These are phyloP conservation scores for Rhopalosiphum maidis DNA, from an alignment of 1,140 invertebrate genomes.

Conservation along the genomic window DNA sequence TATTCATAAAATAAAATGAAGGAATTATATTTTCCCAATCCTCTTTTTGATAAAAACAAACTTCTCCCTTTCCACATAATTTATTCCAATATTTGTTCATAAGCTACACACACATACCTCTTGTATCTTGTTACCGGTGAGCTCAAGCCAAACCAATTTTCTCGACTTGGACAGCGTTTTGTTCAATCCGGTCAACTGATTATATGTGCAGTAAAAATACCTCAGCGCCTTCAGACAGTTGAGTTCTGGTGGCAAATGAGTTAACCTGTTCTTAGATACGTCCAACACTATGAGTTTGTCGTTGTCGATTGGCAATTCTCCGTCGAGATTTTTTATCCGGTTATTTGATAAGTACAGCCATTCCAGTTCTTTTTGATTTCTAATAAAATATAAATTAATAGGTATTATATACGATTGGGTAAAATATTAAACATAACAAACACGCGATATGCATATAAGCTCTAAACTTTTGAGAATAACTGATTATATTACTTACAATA, in stretches of 20 bases:
- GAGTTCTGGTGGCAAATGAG: slow-evolving; percentile 73
- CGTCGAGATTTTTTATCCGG: slow-evolving; percentile 74
- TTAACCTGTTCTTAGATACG: slow-evolving; percentile 74
- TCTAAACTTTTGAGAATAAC: background rate
- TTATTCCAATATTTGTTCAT: background rate
- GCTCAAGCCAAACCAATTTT: slow-evolving; percentile 70
- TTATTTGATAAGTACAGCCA: slow-evolving; percentile 82
- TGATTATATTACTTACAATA: background rate
- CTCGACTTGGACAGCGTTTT: slow-evolving; percentile 73
- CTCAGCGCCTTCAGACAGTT: slow-evolving; percentile 71
- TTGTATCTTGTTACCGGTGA: slow-evolving; percentile 77
- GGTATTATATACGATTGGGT: background rate
- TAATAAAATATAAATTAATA: slow-evolving; percentile 60
- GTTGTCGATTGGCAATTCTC: slow-evolving; percentile 73
- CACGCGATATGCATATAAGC: background rate
- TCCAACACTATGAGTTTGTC: slow-evolving; percentile 73
- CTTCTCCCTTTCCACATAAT: background rate
- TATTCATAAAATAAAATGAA: background rate
- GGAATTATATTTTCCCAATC: background rate
- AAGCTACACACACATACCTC: slow-evolving; percentile 65
- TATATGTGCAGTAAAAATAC: slow-evolving; percentile 73
- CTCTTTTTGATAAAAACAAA: background rate
- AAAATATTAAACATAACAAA: background rate
- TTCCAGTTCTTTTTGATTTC: slow-evolving; percentile 73
- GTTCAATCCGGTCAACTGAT: slow-evolving; percentile 73